These are phyloP conservation scores for Chrysaora quinquecirrha DNA, from an alignment of 30 jellyfish, hydroid and myxozoan species.

Conservation along the genomic window DNA sequence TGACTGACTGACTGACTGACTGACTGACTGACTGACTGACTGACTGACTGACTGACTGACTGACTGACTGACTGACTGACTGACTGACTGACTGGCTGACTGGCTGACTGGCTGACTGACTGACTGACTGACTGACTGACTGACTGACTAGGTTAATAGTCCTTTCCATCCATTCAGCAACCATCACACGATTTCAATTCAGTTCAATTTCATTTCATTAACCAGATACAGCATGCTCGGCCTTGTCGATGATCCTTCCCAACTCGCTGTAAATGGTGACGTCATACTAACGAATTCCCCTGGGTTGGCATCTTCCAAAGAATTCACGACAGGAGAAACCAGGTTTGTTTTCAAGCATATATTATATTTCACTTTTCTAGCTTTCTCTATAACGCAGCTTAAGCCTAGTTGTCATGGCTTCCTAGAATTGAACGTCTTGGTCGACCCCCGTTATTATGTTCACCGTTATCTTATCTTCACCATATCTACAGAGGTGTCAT, in stretches of 20 bases:
- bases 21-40: too few species aligned
- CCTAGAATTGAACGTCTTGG: background rate
- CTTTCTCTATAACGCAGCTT: background rate
- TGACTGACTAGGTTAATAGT: too few species aligned
- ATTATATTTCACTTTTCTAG: background rate
- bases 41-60: too few species aligned
- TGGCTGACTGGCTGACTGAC: too few species aligned
- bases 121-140: too few species aligned
- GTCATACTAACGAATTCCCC: slow-evolving; percentile 84
- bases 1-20: too few species aligned
- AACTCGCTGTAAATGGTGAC: slow-evolving; percentile 42
- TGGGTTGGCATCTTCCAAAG: slow-evolving; percentile 43
- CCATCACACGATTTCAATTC: too few species aligned
- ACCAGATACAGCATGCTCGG: slow-evolving; percentile 98
- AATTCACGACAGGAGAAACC: background rate
- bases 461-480: background rate
- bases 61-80: too few species aligned
- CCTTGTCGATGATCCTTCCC: slow-evolving; percentile 84
- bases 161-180: too few species aligned
- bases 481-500: too few species aligned
- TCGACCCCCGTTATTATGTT: background rate
- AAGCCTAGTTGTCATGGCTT: background rate
- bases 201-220: too few species aligned
- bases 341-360: slow-evolving; percentile 7
- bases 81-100: too few species aligned